Evolutionary conservation across 1,140 invertebrate species (phyloP), one percentile per base, ranked within the genome.

Genomic region (Charaxes varanes): DNA sequence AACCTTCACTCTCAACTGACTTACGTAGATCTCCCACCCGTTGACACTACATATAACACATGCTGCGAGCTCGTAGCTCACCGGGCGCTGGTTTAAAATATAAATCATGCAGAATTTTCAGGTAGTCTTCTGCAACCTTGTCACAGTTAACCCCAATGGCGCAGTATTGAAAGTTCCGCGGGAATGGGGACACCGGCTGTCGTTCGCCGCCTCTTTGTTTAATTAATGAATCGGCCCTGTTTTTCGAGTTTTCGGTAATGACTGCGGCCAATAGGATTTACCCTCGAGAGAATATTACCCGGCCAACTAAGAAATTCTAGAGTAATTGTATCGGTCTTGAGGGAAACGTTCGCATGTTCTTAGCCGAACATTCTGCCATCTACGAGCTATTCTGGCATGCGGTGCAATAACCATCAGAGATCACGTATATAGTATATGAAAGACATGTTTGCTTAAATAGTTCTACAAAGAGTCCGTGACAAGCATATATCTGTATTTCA

Each of bases 51-150:
- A 4, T 22, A 30, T 8, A 28, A 26, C 17, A 21, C 13, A 22
- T 34, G n/a, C 14, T 15, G 30, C 11, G 14, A 7, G 17, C 8
- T 17, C 16, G 7, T 32, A 53, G 50, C 52, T 53, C 34, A 15
- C n/a, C 18, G 19, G 12, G 19, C 15, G 19, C 17, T 37, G 27
- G 35, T 32, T 45, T 45, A 26, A 45, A 45, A 41, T 33, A 11
- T 33, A 33, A n/a, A 8, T 18, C 6, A 6, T 13, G 12, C 8
- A 5, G 6, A 30, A 30, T 66, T 72, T 71, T 72, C 64, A 67
- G 73, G 64, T 70, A 61, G 64, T 74, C 61, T 46, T 65, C 54
- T 64, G 49, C 62, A 74, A 63, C 74, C 69, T 79, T 79, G 71
- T 79, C 69, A 74, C 63, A 73, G 54, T 73, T 76, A 66, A 68